These are phyloP conservation scores for Steinernema feltiae DNA, from an alignment of 1,140 invertebrate species.

Conservation along the genomic window DNA sequence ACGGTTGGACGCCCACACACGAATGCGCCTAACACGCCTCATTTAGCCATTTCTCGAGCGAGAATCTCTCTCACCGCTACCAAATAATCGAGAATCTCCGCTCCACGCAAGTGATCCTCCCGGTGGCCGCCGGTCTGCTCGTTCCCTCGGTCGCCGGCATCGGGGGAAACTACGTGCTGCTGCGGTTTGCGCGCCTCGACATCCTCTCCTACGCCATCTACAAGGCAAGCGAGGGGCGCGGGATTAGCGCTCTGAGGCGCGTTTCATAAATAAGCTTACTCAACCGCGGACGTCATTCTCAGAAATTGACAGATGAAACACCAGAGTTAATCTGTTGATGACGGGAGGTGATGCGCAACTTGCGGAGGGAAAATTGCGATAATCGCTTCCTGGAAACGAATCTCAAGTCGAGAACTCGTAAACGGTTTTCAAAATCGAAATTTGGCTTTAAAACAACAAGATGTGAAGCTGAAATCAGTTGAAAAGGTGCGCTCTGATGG, in stretches of 20 bases:
- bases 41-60: background rate
- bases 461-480: too few relatives aligned
- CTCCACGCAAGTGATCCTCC: background rate
- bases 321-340: too few relatives aligned
- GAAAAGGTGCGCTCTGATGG: too few relatives aligned
- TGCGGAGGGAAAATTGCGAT: too few relatives aligned
- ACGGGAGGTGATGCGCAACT: too few relatives aligned
- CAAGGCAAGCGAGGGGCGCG: background rate
- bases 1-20: background rate
- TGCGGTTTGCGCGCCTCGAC: background rate
- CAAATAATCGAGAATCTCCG: background rate
- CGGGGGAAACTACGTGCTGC: background rate
- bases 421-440: too few relatives aligned
- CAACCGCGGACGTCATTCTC: background rate
- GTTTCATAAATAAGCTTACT: background rate
- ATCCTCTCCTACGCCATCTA: background rate
- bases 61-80: background rate
- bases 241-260: background rate
- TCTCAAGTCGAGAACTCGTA: too few relatives aligned
- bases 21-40: background rate
- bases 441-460: too few relatives aligned
- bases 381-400: too few relatives aligned
- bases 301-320: background rate
- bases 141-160: background rate
- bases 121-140: background rate